Percentiles rank a stretch among this genome's conserved stretches.
phyloP scores from a whole-genome alignment of 2,888 invertebrate species.

The Herminia tarsipennalis region DNA sequence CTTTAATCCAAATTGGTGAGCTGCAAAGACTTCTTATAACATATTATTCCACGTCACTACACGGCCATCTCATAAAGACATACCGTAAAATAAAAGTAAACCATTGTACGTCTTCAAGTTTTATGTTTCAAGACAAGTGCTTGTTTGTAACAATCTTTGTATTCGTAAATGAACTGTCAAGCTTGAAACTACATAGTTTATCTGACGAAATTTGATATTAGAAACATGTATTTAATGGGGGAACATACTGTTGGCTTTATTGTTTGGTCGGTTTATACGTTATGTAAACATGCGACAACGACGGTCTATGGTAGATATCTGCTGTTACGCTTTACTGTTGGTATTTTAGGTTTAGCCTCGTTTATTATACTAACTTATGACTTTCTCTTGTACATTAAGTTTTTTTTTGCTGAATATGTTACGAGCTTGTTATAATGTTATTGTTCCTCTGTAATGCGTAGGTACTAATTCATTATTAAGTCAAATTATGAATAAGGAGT shows the following conservation, averaged over 20 bases:
- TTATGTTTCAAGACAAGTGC: conserved; percentile 8
- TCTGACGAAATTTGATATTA: background rate
- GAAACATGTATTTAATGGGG: background rate
- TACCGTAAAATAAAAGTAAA: conserved; percentile 2
- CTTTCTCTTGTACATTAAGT: too few species aligned
- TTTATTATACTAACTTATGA: too few species aligned
- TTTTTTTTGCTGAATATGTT: too few species aligned
- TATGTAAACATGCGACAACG: background rate
- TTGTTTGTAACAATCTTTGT: background rate
- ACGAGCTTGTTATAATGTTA: too few species aligned
- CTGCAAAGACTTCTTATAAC: background rate
- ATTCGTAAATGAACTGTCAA: background rate
- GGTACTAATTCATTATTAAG: too few species aligned
- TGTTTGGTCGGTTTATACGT: background rate
- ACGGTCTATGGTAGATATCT: too few species aligned
- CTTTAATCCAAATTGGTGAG: background rate
- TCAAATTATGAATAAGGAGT: too few species aligned
- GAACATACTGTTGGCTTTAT: background rate
- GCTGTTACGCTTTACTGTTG: too few species aligned
- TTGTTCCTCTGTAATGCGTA: too few species aligned
- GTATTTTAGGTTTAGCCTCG: too few species aligned
- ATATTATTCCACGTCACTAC: conserved; percentile 5
- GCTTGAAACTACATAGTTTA: too few species aligned
- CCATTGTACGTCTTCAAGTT: conserved; percentile 5
- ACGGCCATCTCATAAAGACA: conserved; percentile 5